Evolutionary conservation across 2,888 invertebrate species (phyloP), one percentile per base, ranked within the genome.

Genomic region (Diaprepes abbreviatus): DNA sequence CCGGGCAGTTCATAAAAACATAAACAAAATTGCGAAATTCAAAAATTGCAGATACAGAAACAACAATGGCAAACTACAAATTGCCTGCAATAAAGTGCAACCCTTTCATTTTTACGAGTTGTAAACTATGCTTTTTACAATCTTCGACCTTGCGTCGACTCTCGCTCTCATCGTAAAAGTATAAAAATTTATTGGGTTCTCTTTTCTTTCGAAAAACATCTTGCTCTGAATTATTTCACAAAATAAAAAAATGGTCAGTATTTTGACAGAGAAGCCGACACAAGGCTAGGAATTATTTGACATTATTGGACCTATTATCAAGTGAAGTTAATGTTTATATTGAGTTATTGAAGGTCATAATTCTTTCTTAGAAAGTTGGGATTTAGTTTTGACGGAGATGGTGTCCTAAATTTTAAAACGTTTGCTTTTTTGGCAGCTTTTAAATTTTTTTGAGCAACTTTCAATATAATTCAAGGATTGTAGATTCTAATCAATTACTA

Each of bases 271-370:
- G 21, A 28, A 1, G 48, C 48, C 48, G 48, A 31, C 59, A 40
- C 40, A 43, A 16, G 43, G 12, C 16, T 4, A 3, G 6, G n/a
- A 43, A 43, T 59, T 7, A 59, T 16, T 24, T 19, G 7, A 43
- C 19, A 59, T 59, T 59, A 58, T 59, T 6, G 45, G 31, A 4
- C 43, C 33, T 17, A 33, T 45, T 59, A 17, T 38, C 7, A 5
- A 17, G 17, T 28, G 7, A 64, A 65, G 65, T 55, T 55, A 33
- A 65, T 65, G 48, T 65, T 65, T 65, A 54, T 40, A 65, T 65
- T 57, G 38, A 38, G 24, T 12, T 55, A 65, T 65, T 45, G 16
- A 31, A 1, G 16, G 4, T 40, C 52, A 31, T 63, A 28, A 63
- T 63, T 54, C 31, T 50, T 63, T 63, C 63, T 17, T 9, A 40